Evolutionary conservation across 2,888 invertebrate genomes (phyloP).

Genomic region (Zonitis immaculata): DNA sequence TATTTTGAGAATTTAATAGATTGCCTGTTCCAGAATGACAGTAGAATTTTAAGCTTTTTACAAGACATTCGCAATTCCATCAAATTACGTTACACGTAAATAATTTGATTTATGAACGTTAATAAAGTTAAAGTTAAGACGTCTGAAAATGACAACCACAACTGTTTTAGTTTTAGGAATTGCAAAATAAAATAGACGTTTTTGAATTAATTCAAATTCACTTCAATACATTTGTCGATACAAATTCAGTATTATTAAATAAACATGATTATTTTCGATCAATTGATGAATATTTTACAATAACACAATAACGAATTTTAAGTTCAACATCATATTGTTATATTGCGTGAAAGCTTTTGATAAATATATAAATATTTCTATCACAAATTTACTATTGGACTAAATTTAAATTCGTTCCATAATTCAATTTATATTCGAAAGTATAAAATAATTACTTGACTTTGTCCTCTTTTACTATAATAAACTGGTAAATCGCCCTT

Average conservation of each 20-base stretch:
- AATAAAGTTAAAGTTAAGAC: background rate
- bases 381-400: too few species aligned
- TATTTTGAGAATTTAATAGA: background rate
- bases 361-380: background rate
- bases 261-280: background rate
- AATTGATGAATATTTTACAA: background rate
- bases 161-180: background rate
- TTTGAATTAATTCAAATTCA: background rate
- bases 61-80: background rate
- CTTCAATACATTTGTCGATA: background rate
- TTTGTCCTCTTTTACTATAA: too few species aligned
- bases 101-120: background rate
- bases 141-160: slow-evolving; percentile 2
- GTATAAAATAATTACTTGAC: too few species aligned
- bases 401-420: background rate
- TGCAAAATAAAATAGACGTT: too few species aligned
- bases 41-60: background rate
- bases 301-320: too few species aligned
- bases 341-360: background rate
- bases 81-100: background rate
- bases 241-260: background rate
- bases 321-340: too few species aligned
- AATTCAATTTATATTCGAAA: background rate
- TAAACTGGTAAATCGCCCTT: background rate
- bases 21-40: background rate